Conservation (phyloP, 2,888 invertebrate genomes). For the Ornithoptera priamus region DNA sequence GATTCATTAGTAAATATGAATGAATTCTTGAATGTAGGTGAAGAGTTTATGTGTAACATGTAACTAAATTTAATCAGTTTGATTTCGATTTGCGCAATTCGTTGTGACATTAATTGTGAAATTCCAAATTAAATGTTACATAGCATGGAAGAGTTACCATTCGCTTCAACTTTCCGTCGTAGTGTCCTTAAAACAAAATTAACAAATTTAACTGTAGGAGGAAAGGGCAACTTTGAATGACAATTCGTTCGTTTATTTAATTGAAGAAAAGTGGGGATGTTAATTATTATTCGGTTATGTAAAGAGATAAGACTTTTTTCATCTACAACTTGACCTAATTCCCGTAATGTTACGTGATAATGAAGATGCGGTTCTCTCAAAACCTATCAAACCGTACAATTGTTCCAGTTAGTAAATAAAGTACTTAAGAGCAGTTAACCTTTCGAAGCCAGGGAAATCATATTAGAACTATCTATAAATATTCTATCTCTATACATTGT, state of each 20-base stretch:
- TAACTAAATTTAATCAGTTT: background rate
- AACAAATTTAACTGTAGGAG: slow-evolving; percentile 20
- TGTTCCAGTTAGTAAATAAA: no score
- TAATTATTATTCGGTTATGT: slow-evolving; percentile 2
- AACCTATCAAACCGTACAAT: no score
- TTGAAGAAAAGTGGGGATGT: slow-evolving; percentile 1
- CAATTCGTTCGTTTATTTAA: slow-evolving; percentile 14
- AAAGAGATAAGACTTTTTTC: background rate
- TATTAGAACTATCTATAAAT: no score
- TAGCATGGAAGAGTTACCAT: slow-evolving; percentile 13
- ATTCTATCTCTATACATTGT: no score
- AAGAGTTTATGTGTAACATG: background rate
- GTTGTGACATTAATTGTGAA: slow-evolving; percentile 11
- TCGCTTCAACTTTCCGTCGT: slow-evolving; percentile 4
- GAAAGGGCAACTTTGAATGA: slow-evolving; percentile 19
- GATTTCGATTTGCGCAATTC: background rate
- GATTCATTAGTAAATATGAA: background rate
- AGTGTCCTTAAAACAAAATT: slow-evolving; percentile 27
- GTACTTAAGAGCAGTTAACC: no score
- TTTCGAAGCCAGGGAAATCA: no score
- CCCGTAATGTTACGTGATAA: no score
- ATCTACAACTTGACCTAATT: no score
- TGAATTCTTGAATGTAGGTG: background rate
- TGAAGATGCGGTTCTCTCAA: no score
- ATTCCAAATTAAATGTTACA: slow-evolving; percentile 22